Conservation (phyloP, 2,888 invertebrate species). For the Tholera decimalis region DNA sequence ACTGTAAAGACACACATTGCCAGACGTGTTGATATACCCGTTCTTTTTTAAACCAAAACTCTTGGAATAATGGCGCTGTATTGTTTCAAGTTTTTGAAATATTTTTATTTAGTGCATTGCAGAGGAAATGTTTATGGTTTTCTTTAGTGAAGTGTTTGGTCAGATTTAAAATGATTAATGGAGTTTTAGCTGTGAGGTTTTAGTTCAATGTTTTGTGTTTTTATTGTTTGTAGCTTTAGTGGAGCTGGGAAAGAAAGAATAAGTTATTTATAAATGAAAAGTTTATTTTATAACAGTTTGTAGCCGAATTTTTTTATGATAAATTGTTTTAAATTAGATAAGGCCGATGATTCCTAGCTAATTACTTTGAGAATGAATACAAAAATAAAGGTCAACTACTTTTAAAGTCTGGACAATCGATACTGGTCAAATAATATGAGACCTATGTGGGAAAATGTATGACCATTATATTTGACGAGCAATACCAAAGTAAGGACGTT, state of each 20-base stretch:
- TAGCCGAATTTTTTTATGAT: not conserved
- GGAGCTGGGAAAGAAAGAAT: not conserved
- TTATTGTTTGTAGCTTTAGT: not conserved
- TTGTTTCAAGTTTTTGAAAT: constrained; percentile 45
- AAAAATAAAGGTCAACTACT: too few relatives aligned
- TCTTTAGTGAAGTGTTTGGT: constrained; percentile 15
- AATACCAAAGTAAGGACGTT: too few relatives aligned
- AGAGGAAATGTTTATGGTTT: constrained; percentile 34
- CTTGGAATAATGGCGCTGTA: constrained; percentile 40
- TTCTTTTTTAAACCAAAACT: constrained; percentile 46
- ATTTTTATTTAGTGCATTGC: constrained; percentile 38
- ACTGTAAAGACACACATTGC: constrained; percentile 70
- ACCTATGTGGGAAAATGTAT: too few relatives aligned
- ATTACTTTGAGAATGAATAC: too few relatives aligned
- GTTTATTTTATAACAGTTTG: not conserved
- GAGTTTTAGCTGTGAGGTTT: constrained; percentile 1
- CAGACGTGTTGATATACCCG: constrained; percentile 60
- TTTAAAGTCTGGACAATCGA: too few relatives aligned
- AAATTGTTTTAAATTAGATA: too few relatives aligned
- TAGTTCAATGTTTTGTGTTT: constrained; percentile 13
- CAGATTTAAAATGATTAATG: constrained; percentile 41
- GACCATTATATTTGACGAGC: too few relatives aligned
- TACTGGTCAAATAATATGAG: too few relatives aligned
- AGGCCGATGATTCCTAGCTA: too few relatives aligned
- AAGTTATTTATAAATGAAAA: not conserved